A percentile compares a stretch with the other conserved stretches of the same genome.
Evolutionary conservation across 1,140 invertebrate genomes (phyloP).

Genomic region (Aradophagus sp.): DNA sequence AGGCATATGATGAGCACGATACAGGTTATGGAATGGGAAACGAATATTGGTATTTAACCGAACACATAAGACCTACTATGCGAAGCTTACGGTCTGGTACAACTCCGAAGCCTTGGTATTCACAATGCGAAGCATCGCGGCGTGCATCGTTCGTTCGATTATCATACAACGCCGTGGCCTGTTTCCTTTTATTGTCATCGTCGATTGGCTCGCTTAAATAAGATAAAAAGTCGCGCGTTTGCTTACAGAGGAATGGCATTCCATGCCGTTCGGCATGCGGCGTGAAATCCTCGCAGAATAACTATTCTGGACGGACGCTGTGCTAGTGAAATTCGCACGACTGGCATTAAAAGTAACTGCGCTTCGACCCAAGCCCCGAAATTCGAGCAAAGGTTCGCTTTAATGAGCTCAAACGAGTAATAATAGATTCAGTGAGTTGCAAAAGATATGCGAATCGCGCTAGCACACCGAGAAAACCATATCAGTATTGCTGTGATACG

Average conservation of each 20-base stretch:
- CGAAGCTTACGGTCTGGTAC: slow-evolving; percentile 39
- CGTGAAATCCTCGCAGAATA: slow-evolving; percentile 22
- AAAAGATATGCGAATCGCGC: too few species aligned
- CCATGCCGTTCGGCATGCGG: slow-evolving; percentile 16
- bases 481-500: background rate
- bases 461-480: background rate
- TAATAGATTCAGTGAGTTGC: too few species aligned
- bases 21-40: slow-evolving; percentile 33
- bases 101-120: slow-evolving; percentile 9
- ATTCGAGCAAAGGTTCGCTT: slow-evolving; percentile 1
- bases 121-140: slow-evolving; percentile 15
- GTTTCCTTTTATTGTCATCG: slow-evolving; percentile 19
- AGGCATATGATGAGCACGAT: slow-evolving; percentile 38
- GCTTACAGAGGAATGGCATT: slow-evolving; percentile 28
- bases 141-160: slow-evolving; percentile 29
- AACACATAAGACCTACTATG: slow-evolving; percentile 39
- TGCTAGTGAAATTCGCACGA: slow-evolving; percentile 24
- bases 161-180: slow-evolving; percentile 37
- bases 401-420: too few species aligned
- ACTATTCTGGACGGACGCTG: slow-evolving; percentile 41
- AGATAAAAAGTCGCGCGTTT: slow-evolving; percentile 16
- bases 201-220: slow-evolving; percentile 15
- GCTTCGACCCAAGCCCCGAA: slow-evolving; percentile 32
- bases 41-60: slow-evolving; percentile 19
- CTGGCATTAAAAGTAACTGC: slow-evolving; percentile 36